Percentiles rank a stretch among this genome's conserved stretches.
Evolutionary conservation across 2,888 invertebrate genomes (phyloP).

Genomic region (Tetragnatha montana): DNA sequence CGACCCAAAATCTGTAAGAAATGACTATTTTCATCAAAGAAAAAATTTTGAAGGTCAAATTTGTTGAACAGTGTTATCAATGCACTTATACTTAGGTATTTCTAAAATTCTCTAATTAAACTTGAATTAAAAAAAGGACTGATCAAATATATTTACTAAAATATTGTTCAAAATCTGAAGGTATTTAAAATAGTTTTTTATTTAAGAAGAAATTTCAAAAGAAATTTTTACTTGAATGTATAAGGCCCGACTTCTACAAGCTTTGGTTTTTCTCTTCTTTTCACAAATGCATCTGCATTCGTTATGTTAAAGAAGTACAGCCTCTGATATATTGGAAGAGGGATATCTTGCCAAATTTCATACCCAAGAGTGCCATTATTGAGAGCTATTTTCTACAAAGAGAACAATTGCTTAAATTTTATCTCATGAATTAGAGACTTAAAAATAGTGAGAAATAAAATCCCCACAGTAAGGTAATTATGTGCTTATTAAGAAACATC

Average conservation of each 20-base stretch:
- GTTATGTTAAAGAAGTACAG: conserved; percentile 71
- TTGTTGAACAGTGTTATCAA: no score
- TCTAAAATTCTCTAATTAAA: no score
- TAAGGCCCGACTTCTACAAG: conserved; percentile 71
- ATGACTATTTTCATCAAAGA: no score
- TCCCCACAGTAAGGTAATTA: no score
- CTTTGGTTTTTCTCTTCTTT: conserved; percentile 63
- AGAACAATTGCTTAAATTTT: no score
- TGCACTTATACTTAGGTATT: neutral
- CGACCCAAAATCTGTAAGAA: no score
- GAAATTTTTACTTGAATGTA: conserved; percentile 61
- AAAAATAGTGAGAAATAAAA: neutral
- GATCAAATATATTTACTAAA: no score
- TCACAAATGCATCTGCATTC: conserved; percentile 68
- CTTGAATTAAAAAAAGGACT: no score
- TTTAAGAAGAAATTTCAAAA: neutral
- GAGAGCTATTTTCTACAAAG: conserved; percentile 61
- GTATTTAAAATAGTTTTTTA: neutral
- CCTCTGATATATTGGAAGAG: conserved; percentile 71
- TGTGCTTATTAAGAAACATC: neutral
- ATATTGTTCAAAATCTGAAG: no score
- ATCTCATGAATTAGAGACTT: neutral
- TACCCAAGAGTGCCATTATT: conserved; percentile 64
- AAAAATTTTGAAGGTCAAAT: no score
- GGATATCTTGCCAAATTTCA: conserved; percentile 70